Evolutionary conservation across 2,797 vertebrate species (phyloP).

Genomic region (Picus viridis): DNA sequence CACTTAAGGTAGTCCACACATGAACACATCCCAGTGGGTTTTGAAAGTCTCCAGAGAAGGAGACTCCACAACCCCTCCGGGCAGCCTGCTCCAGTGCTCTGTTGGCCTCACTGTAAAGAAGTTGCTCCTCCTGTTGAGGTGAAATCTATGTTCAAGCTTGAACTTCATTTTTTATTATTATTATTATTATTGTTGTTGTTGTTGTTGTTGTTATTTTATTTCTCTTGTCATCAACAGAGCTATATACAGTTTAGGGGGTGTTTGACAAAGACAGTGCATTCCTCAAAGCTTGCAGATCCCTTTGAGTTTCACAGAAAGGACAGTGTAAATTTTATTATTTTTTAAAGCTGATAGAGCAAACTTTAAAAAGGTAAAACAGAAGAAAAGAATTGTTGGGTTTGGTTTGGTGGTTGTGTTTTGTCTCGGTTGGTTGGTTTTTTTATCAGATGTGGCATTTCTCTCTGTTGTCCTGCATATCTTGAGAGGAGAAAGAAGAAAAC

Average conservation of each 20-base stretch:
- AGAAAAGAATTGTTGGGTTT: rapidly evolving
- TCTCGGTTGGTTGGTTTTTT: too few relatives aligned
- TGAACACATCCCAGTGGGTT: too few relatives aligned
- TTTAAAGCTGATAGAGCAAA: neutral
- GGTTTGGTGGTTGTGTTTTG: neutral
- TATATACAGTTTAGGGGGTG: neutral
- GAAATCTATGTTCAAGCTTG: too few relatives aligned
- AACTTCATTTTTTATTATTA: too few relatives aligned
- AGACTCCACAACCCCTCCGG: too few relatives aligned
- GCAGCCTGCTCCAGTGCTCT: too few relatives aligned
- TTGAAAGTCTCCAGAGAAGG: too few relatives aligned
- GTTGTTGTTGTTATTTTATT: neutral
- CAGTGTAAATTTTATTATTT: neutral
- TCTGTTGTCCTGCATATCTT: neutral
- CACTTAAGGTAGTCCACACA: too few relatives aligned
- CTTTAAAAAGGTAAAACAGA: neutral
- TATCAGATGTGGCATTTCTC: neutral
- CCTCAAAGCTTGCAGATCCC: neutral
- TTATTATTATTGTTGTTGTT: too few relatives aligned
- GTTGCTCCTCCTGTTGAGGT: too few relatives aligned
- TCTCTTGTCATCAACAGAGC: neutral
- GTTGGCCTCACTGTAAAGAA: too few relatives aligned
- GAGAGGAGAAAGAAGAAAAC: neutral
- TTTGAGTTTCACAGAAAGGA: neutral
- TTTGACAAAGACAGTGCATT: neutral